These are phyloP conservation scores for Timema podura DNA, from an alignment of 2,888 invertebrate species.

Conservation along the genomic window DNA sequence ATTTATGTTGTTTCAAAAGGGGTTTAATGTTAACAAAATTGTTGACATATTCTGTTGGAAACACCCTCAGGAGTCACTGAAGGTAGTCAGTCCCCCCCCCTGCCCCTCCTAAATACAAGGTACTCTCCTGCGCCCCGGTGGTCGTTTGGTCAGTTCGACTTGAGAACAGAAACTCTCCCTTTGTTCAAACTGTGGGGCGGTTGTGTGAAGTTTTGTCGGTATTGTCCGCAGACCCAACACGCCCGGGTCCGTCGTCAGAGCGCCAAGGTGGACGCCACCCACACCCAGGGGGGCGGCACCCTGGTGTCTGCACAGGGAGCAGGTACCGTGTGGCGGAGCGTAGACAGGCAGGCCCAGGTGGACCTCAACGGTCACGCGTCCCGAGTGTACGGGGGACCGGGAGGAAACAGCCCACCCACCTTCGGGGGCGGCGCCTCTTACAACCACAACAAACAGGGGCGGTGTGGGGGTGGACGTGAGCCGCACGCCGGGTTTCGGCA, in stretches of 20 bases:
- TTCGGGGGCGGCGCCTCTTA: slow-evolving; percentile 5
- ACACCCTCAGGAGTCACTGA: no score
- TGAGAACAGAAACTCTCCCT: no score
- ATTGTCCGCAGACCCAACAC: no score
- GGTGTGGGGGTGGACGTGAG: slow-evolving; percentile 12
- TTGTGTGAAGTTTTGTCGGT: no score
- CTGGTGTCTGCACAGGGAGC: slow-evolving; percentile 6
- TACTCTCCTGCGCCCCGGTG: no score
- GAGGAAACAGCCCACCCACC: background rate
- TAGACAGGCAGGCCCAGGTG: background rate
- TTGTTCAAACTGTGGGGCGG: no score
- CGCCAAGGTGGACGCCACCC: background rate
- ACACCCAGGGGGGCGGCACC: background rate
- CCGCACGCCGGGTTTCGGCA: slow-evolving; percentile 16
- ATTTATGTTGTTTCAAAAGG: no score
- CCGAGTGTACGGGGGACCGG: slow-evolving; percentile 8
- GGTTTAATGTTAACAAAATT: no score
- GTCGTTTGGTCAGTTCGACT: no score
- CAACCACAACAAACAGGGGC: slow-evolving; percentile 1
- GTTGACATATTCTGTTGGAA: no score
- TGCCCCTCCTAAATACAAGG: no score
- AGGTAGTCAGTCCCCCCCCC: no score
- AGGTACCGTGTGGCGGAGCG: slow-evolving; percentile 1
- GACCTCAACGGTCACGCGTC: slow-evolving; percentile 11
- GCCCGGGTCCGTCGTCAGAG: background rate